phyloP scores from a whole-genome alignment of 2,113 vertebrate genomes.

The Hydrolagus affinis region DNA sequence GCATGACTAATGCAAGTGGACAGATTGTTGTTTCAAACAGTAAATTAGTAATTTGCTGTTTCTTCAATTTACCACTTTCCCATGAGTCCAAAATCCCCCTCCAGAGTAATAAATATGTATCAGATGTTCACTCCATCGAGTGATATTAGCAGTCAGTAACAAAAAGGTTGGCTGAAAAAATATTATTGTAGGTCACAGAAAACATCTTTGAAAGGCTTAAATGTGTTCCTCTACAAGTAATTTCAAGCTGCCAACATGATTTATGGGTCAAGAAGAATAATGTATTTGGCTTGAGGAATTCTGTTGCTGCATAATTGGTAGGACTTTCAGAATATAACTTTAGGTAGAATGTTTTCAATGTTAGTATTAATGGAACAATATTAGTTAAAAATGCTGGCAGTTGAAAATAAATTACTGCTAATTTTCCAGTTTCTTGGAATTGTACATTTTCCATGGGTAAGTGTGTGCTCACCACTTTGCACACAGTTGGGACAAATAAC shows the following conservation, averaged over 20 bases:
- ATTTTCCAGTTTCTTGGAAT: no score
- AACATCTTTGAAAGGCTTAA: conserved; percentile 27
- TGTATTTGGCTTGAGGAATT: conserved; percentile 28
- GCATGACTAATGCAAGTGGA: conserved; percentile 9
- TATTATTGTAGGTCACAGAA: conserved; percentile 28
- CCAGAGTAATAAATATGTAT: conserved; percentile 31
- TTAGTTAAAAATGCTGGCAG: no score
- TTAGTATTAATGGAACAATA: no score
- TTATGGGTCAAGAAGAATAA: conserved; percentile 23
- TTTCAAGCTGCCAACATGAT: conserved; percentile 26
- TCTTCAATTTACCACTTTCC: conserved; percentile 3
- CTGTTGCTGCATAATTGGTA: conserved; percentile 5
- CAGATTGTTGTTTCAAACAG: not conserved
- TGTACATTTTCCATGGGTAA: not conserved
- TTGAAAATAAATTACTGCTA: no score
- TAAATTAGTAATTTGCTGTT: conserved; percentile 26
- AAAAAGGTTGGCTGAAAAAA: conserved; percentile 13
- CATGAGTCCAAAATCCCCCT: not conserved
- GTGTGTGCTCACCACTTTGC: not conserved
- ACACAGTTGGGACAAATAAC: not conserved
- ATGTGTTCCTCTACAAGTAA: conserved; percentile 28
- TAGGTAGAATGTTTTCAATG: no score
- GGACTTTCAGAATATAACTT: not conserved
- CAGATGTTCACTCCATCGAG: conserved; percentile 2
- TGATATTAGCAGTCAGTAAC: not conserved